Percentiles rank a stretch among this genome's conserved stretches.
These are phyloP conservation scores for Stenoptilia bipunctidactyla DNA, from an alignment of 2,888 invertebrate genomes.

Conservation along the genomic window DNA sequence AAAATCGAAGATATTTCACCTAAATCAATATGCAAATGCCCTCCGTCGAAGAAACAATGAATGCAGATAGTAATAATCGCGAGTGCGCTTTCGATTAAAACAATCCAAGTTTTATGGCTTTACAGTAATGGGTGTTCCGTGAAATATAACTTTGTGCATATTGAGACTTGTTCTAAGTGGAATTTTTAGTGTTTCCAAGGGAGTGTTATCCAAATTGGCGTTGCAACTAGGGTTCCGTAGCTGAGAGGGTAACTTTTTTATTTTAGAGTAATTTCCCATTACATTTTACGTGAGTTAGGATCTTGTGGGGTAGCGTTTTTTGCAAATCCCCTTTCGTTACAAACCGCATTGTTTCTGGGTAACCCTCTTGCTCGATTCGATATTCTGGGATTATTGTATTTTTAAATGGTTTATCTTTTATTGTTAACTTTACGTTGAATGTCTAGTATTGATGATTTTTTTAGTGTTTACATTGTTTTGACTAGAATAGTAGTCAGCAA, in stretches of 20 bases:
- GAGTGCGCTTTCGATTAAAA: slow-evolving; percentile 39
- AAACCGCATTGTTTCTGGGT: slow-evolving; percentile 7
- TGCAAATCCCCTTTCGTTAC: slow-evolving; percentile 23
- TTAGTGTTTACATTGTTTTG: no score
- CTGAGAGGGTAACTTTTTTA: slow-evolving; percentile 48
- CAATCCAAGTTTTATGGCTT: slow-evolving; percentile 40
- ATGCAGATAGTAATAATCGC: background rate
- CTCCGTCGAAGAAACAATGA: no score
- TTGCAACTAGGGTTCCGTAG: slow-evolving; percentile 45
- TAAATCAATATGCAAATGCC: no score
- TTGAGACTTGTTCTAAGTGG: slow-evolving; percentile 50
- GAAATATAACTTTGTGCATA: slow-evolving; percentile 40
- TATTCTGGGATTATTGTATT: background rate
- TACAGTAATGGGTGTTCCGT: slow-evolving; percentile 29
- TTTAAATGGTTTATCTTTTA: background rate
- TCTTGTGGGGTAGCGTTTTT: slow-evolving; percentile 49
- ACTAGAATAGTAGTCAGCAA: no score
- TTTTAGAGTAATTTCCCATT: slow-evolving; percentile 65
- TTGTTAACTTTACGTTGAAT: no score
- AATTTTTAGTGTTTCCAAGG: slow-evolving; percentile 53
- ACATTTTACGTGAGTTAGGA: slow-evolving; percentile 54
- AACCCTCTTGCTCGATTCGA: background rate
- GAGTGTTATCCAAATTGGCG: slow-evolving; percentile 60
- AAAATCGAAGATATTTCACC: no score
- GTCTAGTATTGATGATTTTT: no score